phyloP scores from a whole-genome alignment of 2,888 invertebrate species.

The Thereva nobilitata region DNA sequence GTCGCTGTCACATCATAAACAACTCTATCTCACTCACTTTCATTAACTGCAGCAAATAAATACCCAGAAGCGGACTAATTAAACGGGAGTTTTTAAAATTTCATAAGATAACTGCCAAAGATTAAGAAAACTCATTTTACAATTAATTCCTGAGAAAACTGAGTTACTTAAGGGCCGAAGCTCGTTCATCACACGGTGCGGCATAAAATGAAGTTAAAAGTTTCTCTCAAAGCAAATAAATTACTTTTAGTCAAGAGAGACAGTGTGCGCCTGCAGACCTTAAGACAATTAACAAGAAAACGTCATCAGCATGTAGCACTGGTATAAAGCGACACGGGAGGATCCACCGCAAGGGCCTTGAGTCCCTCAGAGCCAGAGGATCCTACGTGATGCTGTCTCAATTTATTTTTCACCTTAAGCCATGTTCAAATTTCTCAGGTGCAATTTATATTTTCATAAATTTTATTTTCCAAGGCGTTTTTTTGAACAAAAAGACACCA shows the following conservation, averaged over 20 bases:
- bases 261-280: conserved; percentile 6
- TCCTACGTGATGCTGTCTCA: conserved; percentile 26
- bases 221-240: conserved; percentile 28
- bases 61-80: too few relatives aligned
- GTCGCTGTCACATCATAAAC: too few relatives aligned
- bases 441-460: conserved; percentile 36
- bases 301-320: conserved; percentile 23
- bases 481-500: conserved; percentile 4
- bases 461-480: conserved; percentile 16
- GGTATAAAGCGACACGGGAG: conserved; percentile 26
- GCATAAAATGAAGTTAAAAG: conserved; percentile 4
- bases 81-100: too few relatives aligned
- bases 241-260: conserved; percentile 5
- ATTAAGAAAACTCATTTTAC: not conserved
- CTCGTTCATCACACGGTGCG: conserved; percentile 14
- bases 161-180: not conserved
- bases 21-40: too few relatives aligned
- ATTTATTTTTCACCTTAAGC: conserved; percentile 35
- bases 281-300: conserved; percentile 31
- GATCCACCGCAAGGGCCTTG: conserved; percentile 24
- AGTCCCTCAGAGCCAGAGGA: conserved; percentile 1
- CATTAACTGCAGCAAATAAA: too few relatives aligned
- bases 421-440: conserved; percentile 33
- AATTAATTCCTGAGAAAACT: conserved; percentile 17
- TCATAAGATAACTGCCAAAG: too few relatives aligned